Conservation (phyloP, 2,113 vertebrate genomes). For the Notarius lentiginosus region DNA sequence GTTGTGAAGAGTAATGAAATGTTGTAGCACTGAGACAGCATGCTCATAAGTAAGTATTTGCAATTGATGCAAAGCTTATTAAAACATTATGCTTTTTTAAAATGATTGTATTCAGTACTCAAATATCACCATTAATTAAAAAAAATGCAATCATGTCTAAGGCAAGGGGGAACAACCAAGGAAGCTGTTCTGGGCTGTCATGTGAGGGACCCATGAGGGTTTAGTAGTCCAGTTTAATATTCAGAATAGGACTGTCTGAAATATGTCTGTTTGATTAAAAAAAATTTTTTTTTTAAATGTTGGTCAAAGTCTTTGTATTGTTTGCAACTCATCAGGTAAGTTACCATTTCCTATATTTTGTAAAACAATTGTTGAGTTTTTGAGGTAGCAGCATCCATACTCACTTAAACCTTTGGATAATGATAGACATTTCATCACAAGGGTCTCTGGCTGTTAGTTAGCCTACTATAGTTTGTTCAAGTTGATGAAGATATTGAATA, state of each 20-base stretch:
- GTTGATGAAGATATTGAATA: background rate
- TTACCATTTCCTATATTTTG: background rate
- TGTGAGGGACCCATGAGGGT: background rate
- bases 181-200: background rate
- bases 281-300: background rate
- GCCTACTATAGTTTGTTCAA: background rate
- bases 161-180: background rate
- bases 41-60: background rate
- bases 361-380: background rate
- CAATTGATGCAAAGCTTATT: background rate
- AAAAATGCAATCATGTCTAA: background rate
- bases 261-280: background rate
- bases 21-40: background rate
- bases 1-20: background rate
- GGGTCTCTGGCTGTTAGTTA: background rate
- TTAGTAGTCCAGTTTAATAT: background rate
- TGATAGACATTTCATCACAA: background rate
- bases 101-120: background rate
- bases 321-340: background rate
- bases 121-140: background rate
- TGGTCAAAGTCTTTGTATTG: background rate
- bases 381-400: background rate
- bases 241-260: background rate
- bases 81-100: background rate
- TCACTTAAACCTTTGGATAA: background rate